Conservation (phyloP, 2,113 vertebrate genomes). For the Pithys albifrons region DNA sequence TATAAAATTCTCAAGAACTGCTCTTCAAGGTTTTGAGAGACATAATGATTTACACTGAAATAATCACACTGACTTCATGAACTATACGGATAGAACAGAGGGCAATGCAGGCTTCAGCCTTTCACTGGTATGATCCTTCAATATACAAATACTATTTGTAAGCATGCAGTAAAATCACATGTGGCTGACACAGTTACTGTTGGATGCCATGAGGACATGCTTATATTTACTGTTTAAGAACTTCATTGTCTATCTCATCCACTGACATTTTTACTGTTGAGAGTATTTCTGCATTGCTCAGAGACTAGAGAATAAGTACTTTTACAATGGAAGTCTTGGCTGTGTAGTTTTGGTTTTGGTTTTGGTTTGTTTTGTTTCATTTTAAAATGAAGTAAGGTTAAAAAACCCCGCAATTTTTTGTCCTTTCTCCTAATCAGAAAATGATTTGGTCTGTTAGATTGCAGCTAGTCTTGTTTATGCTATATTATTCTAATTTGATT, state of each 20-base stretch:
- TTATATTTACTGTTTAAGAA: neutral
- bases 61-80: neutral
- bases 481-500: neutral
- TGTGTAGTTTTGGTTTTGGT: no score
- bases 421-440: neutral
- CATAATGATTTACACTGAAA: fast-evolving
- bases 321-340: neutral
- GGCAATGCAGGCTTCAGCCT: neutral
- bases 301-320: neutral
- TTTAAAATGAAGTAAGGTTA: neutral
- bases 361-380: neutral
- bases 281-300: neutral
- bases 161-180: neutral
- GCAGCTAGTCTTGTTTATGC: neutral
- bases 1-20: neutral
- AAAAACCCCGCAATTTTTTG: neutral
- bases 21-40: neutral
- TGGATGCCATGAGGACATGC: fast-evolving
- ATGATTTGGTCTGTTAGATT: neutral
- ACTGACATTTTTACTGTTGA: neutral
- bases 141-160: neutral
- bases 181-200: neutral
- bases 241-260: neutral
- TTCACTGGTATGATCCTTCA: neutral
- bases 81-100: neutral